Evolutionary conservation across 2,888 invertebrate species (phyloP).

Genomic region (Phengaris arion): DNA sequence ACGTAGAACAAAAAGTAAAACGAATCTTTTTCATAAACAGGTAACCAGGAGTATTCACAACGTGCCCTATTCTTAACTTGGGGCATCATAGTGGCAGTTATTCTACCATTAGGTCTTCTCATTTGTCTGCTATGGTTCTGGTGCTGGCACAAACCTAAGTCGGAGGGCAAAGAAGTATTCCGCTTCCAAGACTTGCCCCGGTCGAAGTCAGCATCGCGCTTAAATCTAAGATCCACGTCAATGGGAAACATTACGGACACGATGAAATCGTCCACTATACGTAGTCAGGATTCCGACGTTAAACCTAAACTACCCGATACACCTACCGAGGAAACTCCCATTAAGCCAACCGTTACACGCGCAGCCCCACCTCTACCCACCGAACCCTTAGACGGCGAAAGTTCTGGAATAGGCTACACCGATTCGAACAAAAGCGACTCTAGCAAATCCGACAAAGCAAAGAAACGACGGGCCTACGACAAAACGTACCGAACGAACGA

Average conservation of each 20-base stretch:
- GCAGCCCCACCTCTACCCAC: conserved; percentile 57
- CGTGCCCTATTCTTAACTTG: conserved; percentile 86
- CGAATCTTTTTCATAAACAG: conserved; percentile 60
- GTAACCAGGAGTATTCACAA: conserved; percentile 84
- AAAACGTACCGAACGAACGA: conserved; percentile 91
- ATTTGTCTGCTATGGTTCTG: conserved; percentile 82
- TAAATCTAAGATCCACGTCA: conserved; percentile 75
- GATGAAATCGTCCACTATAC: conserved; percentile 66
- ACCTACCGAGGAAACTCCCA: conserved; percentile 62
- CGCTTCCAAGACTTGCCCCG: conserved; percentile 77
- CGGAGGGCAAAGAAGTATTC: conserved; percentile 80
- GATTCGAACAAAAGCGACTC: conserved; percentile 76
- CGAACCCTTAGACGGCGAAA: conserved; percentile 66
- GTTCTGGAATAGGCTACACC: conserved; percentile 75
- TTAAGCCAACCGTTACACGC: conserved; percentile 50
- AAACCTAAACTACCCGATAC: conserved; percentile 62
- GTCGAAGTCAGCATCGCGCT: conserved; percentile 80
- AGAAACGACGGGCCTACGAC: conserved; percentile 87
- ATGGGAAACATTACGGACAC: conserved; percentile 77
- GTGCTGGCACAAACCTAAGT: conserved; percentile 79
- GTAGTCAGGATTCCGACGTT: conserved; percentile 59
- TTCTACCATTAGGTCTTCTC: conserved; percentile 83
- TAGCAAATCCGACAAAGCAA: conserved; percentile 77
- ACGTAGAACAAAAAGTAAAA: conserved; percentile 3
- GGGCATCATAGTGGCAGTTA: conserved; percentile 85